Evolutionary conservation across 1,140 invertebrate species (phyloP), one percentile per base, ranked within the genome.

Genomic region (Drosophila nigrodunni): DNA sequence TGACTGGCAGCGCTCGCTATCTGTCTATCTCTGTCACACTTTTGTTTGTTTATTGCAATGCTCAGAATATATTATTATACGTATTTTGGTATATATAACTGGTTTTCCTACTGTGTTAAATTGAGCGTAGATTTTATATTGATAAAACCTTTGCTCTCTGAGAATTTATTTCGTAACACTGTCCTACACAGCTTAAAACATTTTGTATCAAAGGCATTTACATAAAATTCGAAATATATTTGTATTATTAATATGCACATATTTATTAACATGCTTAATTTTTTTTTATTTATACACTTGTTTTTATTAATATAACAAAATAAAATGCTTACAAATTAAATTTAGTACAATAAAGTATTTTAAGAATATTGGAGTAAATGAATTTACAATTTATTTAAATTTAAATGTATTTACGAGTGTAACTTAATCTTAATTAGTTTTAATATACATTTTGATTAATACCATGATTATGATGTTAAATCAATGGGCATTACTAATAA

Each of bases 91-190:
- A 15, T 10, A 15, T 18, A 44, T 35, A 55, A 18, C 55, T 35
- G 18, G 35, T 57, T 21, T 43, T 0, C 1, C n/a, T 11, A 9
- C 43, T 4, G 49, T 18, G 39, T 52, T 67, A 18, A 71, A 41
- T 65, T 65, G 61, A 65, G 69, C 69, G 35, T 57, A 34, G 49
- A 1, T 55, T 34, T 18, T 41, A 10, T 44, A 35, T 37, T 41
- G 3, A 18, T 54, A 3, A 30, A 37, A 41, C 3, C 37, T n/a
- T 30, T 3, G 15, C 54, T 66, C 44, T 58, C 34, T 39, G 55
- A 8, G 18, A 68, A 43, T 49, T 41, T 4, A 18, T 44, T 55
- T 21, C 13, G 57, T 9, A 34, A 2, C 43, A 34, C 52, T 39
- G 25, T 15, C 1, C 41, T 13, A 58, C 55, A 58, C 13, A 21